Base-by-base conservation (phyloP, 2,888 invertebrate genomes). In the Deilephila elpenor region DNA sequence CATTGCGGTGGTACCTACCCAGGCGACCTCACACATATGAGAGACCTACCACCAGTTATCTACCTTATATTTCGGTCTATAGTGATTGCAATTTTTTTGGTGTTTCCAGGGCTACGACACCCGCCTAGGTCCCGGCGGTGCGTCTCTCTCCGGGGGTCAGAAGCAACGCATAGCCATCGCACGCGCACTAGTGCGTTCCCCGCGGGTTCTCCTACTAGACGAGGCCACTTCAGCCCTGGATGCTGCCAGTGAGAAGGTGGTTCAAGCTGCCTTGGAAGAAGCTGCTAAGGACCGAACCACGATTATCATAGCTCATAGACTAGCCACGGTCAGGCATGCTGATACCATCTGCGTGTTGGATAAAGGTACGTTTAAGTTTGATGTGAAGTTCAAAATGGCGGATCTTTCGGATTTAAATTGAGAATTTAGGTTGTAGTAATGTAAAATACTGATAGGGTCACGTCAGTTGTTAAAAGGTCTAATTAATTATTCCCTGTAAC, bases 321-420 rank as follows among this genome's bases (percentile, higher is more conserved):
- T 98, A 75, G 97, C 97, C 53, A 98, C 98, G 5, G 96, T 98
- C 72, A 95, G 97, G 74, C 96, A 97, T 87, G 97, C 97, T 0
- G 96, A 98, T 90, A 91, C 96, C 83, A 98, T 98, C 79, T 97
- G 96, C 80, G 98, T 98, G 20, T 92, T 98, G 0, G 96, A 97
- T 78, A 95, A 96, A 81, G 98, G 98, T 80, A 78, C 72, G n/a
- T 32, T 44, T 44, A 3, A 44, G n/a, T 32, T 44, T 44, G 14
- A 44, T 44, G 44, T 3, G 14, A 44, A 44, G 44, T 44, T 44
- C 44, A 44, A 44, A 44, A 44, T 44, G 44, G 44, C 44, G 44
- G 44, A 14, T 8, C 8, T 37, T 37, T 37, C 8, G 11, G 3
- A 14, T 44, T 44, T 0, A 11, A 8, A 44, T 11, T 44, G 44